Evolutionary conservation across 2,888 invertebrate species (phyloP).

Genomic region (Leptura quadrifasciata): DNA sequence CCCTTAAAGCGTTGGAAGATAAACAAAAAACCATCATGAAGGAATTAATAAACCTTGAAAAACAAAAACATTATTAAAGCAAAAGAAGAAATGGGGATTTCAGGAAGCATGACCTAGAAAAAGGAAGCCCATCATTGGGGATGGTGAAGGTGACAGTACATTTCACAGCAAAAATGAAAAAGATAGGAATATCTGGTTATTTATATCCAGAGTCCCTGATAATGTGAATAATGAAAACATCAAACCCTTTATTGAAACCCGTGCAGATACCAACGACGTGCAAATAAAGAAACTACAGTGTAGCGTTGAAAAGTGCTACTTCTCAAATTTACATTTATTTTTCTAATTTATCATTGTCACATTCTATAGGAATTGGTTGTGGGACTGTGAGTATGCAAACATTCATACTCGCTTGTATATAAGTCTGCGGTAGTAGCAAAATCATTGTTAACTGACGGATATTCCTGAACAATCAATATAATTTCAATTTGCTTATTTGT

Average conservation of each 20-base stretch:
- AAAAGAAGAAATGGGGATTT: neutral
- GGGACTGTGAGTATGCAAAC: too few species aligned
- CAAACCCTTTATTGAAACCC: neutral
- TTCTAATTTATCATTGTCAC: too few species aligned
- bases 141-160: neutral
- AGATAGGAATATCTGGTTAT: neutral
- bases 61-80: neutral
- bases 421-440: too few species aligned
- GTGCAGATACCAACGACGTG: neutral
- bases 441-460: too few species aligned
- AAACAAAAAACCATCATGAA: neutral
- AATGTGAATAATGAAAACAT: neutral
- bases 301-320: too few species aligned
- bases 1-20: too few species aligned
- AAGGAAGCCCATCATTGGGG: neutral
- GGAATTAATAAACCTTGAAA: neutral
- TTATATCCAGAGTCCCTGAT: neutral
- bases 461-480: too few species aligned
- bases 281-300: neutral
- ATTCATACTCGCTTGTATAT: too few species aligned
- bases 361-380: too few species aligned
- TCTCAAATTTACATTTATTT: too few species aligned
- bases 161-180: neutral
- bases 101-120: neutral
- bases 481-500: too few species aligned